Conservation (phyloP, 2,113 vertebrate species). For the Megatriorchis doriae region DNA sequence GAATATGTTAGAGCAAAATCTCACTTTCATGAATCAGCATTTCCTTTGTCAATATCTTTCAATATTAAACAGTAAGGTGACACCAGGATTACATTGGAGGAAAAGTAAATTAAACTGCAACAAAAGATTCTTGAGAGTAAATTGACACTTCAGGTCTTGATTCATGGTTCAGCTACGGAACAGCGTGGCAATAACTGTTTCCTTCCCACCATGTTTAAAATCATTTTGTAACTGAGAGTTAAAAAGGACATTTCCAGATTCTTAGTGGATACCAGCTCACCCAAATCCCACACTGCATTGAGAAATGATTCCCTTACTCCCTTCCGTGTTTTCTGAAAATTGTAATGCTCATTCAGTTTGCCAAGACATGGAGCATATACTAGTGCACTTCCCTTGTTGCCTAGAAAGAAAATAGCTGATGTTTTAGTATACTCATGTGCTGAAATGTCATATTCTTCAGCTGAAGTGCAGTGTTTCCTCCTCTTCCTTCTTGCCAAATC, state of each 20-base stretch:
- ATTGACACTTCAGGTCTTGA: neutral
- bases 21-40: conserved; percentile 40
- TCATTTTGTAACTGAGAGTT: neutral
- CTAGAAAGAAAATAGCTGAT: neutral
- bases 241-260: neutral
- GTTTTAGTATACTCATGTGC: neutral
- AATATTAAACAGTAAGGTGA: conserved; percentile 56
- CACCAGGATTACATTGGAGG: conserved; percentile 8
- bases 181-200: neutral
- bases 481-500: neutral
- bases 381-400: neutral
- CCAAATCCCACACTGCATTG: neutral
- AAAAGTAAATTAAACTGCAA: conserved; percentile 38
- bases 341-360: neutral
- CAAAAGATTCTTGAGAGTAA: conserved; percentile 20
- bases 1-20: conserved; percentile 18
- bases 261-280: neutral
- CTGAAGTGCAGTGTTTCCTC: neutral
- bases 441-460: conserved; percentile 3
- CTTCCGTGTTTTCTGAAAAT: neutral
- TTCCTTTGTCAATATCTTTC: conserved; percentile 44
- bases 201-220: neutral
- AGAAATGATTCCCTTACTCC: neutral
- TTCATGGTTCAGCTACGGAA: neutral
- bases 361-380: neutral